Percentiles rank a stretch among this genome's conserved stretches.
Conservation (phyloP, 2,113 vertebrate genomes). For the Gymnogyps californianus region DNA sequence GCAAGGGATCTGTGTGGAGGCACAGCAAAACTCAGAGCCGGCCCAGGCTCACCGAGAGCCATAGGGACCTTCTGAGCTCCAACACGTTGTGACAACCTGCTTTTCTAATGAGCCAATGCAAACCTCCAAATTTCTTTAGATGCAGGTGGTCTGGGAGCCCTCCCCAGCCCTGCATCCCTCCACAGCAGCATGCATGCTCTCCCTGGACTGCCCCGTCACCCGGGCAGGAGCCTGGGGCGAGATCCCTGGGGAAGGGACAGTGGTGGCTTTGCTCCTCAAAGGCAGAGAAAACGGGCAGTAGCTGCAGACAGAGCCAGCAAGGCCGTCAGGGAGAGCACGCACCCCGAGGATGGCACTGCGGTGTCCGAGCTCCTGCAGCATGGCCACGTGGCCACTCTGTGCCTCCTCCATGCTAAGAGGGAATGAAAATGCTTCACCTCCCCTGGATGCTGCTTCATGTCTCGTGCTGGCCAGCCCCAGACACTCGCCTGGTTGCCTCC, state of each 20-base stretch:
- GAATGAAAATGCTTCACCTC: background rate
- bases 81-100: background rate
- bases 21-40: background rate
- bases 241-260: background rate
- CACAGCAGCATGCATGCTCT: rapidly evolving
- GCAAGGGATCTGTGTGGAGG: background rate
- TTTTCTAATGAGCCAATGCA: background rate
- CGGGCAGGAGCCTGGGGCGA: background rate
- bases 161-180: background rate
- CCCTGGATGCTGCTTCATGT: rapidly evolving
- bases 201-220: rapidly evolving
- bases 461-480: background rate
- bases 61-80: background rate
- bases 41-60: background rate
- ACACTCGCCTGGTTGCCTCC: rapidly evolving
- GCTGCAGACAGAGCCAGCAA: background rate
- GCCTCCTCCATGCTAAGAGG: background rate
- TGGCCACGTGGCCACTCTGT: rapidly evolving
- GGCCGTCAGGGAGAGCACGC: background rate
- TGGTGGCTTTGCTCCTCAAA: background rate
- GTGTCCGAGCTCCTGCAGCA: background rate
- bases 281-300: background rate
- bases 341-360: background rate
- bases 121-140: background rate
- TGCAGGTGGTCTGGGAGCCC: background rate